Base-by-base conservation (phyloP, 2,797 vertebrate genomes). In the Sylvilagus floridanus region DNA sequence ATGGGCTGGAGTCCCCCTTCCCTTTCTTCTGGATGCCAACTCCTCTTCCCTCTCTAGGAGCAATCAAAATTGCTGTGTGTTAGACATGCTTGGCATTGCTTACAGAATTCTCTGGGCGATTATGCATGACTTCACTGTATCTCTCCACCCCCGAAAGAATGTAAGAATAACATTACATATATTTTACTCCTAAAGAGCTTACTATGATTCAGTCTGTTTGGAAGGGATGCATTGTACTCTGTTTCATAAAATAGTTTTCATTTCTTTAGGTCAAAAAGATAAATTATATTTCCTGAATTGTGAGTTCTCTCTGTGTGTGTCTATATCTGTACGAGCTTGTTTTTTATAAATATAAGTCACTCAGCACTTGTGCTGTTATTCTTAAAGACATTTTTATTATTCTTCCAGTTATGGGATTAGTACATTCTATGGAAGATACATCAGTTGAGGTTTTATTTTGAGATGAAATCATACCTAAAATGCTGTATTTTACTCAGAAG, bases 231-330 rank as follows among this genome's bases (percentile, higher is more conserved):
- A 12, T 26, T 57, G 32, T 22, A 28, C 89, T 94, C 26, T 72
- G 1, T 42, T 89, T 72, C 50, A 14, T n/a, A 35, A 78, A n/a
- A 57, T 11, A 10, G 62, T 65, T 82, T 89, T 84, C 35, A 37
- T 89, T 88, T 73, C 42, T 88, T 60, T 35, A 47, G 66, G 47
- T 87, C 35, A 47, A 65, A 75, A 84, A 32, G 10, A 37, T 47
- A 63, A 72, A 32, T 75, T 75, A 5, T 9, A 28, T 32, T 79
- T 93, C 22, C 54, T 69, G 35, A 87, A 57, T 72, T 69, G 28
- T 28, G 68, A 66, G 42, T 5, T 24, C 2, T 5, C 1, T 60
- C 4, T 50, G 3, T 84, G 37, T 76, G 17, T 50, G 4, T 54
- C n/a, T 77, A 19, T 9, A 0, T 37, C 14, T 8, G 1, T 72